These are phyloP conservation scores for Gymnobelideus leadbeateri DNA, from an alignment of 2,113 vertebrate species.

Conservation along the genomic window DNA sequence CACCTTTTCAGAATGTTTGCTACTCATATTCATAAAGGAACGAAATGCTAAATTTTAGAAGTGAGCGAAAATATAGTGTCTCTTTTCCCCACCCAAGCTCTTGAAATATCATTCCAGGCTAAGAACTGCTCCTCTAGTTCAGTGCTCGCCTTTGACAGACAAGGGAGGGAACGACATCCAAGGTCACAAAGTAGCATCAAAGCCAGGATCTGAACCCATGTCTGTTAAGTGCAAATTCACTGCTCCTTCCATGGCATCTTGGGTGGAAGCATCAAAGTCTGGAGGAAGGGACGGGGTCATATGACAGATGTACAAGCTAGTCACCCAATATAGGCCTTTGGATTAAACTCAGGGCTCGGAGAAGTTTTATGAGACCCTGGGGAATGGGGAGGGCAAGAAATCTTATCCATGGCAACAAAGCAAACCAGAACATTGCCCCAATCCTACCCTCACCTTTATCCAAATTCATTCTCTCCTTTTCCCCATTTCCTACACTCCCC, in stretches of 20 bases:
- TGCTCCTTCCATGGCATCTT: too few species aligned
- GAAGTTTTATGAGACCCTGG: not conserved
- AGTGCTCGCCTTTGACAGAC: not conserved
- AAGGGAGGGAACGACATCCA: not conserved
- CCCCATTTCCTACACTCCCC: too few species aligned
- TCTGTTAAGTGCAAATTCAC: not conserved
- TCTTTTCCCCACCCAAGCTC: not conserved
- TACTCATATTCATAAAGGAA: not conserved
- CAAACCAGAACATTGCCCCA: not conserved
- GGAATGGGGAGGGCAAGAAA: not conserved
- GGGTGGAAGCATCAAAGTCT: too few species aligned
- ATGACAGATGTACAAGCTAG: too few species aligned
- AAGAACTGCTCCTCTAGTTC: not conserved
- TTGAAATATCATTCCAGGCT: not conserved
- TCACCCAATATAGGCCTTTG: not conserved
- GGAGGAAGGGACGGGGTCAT: not conserved
- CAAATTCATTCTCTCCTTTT: not conserved
- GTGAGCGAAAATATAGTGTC: not conserved
- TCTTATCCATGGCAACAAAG: not conserved
- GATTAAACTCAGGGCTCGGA: not conserved
- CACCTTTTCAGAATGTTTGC: too few species aligned
- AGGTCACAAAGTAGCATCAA: not conserved
- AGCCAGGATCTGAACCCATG: not conserved
- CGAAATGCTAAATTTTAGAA: not conserved
- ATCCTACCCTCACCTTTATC: not conserved